Evolutionary conservation across 2,113 vertebrate species (phyloP), one percentile per base, ranked within the genome.

Genomic region (Sceloporus undulatus): DNA sequence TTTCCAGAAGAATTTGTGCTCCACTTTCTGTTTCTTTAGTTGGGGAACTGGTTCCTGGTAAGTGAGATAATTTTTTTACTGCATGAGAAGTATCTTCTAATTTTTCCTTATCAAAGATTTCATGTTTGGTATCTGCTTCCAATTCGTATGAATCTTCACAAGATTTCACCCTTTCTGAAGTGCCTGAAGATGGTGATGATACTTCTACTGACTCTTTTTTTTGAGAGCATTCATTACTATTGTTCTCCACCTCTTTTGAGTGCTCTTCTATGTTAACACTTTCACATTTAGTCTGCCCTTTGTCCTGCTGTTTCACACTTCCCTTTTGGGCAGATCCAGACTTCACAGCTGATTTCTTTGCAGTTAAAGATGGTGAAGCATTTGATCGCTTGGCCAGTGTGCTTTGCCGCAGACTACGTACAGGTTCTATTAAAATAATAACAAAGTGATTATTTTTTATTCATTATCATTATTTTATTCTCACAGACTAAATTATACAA

Each of bases 391-490:
- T 97, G 89, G 96, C 97, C 86, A 97, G 91, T 0, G 97, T 97
- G 94, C 97, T 97, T 91, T 97, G 96, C 90, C 97, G 95, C 88
- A 97, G 94, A 95, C 96, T 96, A 95, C 95, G 93, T 62, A 95
- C 96, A 91, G 96, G 85, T 93, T 97, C 96, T 97, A 87, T 90
- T 65, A 95, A 92, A 89, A 86, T 23, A 93, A 91, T 89, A 88
- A 94, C 77, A 92, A 94, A 95, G 89, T 94, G 3, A 96, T 91
- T 91, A 89, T 86, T 5, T 84, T 85, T 85, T 2, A 3, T 82
- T 48, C 54, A 79, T 9, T 18, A 9, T 71, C 59, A 16, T 14
- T 18, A 62, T 48, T 48, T 48, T 48, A 62, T 16, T 77, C 79
- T n/a, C 10, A n/a, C 48, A 92, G 88, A 90, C 10, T 5, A 40